Conservation (phyloP, 2,113 vertebrate species). For the Spermophilus dauricus region DNA sequence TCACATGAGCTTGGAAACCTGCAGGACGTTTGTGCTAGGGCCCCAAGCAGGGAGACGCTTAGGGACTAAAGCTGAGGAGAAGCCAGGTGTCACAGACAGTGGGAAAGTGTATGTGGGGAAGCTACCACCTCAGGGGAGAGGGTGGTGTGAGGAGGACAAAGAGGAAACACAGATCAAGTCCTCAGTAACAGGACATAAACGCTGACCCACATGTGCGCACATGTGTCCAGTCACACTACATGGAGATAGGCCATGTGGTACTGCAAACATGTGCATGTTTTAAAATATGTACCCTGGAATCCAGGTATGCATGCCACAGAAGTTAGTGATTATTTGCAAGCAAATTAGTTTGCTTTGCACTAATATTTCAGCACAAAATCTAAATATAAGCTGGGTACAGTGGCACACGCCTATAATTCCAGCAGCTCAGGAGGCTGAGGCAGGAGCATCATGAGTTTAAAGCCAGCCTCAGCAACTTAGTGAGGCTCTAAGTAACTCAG, state of each 20-base stretch:
- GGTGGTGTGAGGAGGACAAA: background rate
- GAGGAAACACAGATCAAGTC: background rate
- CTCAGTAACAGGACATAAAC: background rate
- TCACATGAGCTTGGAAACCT: background rate
- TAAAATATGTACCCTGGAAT: background rate
- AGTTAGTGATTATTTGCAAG: background rate
- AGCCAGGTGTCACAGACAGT: background rate
- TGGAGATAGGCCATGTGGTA: background rate
- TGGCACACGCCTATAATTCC: too few relatives aligned
- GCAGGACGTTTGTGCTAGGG: background rate
- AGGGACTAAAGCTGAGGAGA: background rate
- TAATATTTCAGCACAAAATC: slow-evolving; percentile 9
- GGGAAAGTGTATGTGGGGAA: background rate
- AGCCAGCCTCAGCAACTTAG: too few relatives aligned
- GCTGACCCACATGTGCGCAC: background rate
- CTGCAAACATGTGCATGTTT: background rate
- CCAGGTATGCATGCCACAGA: background rate
- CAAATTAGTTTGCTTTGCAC: slow-evolving; percentile 21
- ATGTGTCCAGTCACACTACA: fast-evolving
- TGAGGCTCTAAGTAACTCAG: too few relatives aligned
- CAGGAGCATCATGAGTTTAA: too few relatives aligned
- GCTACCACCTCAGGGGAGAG: background rate
- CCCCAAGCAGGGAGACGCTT: background rate
- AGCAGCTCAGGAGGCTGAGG: too few relatives aligned
- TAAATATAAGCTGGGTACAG: background rate